Evolutionary conservation across 2,113 vertebrate species (phyloP), one percentile per base, ranked within the genome.

Genomic region (Grammomys surdaster): DNA sequence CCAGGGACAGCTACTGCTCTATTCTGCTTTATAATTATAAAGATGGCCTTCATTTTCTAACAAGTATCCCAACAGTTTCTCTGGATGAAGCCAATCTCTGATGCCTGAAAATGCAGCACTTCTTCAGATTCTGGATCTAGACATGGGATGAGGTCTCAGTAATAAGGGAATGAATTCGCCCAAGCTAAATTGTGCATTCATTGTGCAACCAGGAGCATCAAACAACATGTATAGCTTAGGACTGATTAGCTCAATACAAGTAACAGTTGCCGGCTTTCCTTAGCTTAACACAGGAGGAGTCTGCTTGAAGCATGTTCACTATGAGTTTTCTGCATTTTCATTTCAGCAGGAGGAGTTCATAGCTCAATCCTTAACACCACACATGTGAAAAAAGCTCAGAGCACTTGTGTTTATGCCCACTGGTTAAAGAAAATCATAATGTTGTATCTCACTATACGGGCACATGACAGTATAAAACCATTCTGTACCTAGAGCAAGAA

Each of bases 81-180:
- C 4, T 28, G 24, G 65, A 48, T 9, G 40, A 11, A 77, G 7
- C 6, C 63, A 60, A 78, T 9, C 46, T 33, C 4, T 0, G 86
- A 40, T 7, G 28, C 11, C 40, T 51, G 7, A 93, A 69, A 28
- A 63, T 3, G 3, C 19, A 76, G 54, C 77, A 80, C 5, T 77
- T 88, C 16, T 33, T 88, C 72, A 88, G 81, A 97, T 60, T 89
- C 36, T 67, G 33, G 91, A 94, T 76, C 19, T 5, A 92, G 20
- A 14, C 46, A 26, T 43, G 28, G 1, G 3, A 56, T 89, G 19
- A 11, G 9, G 7, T 89, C 26, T 96, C 60, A 65, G 77, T 86
- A 48, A 86, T n/a, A 13, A 60, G 56, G 26, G 36, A 22, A 28
- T n/a, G 5, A 82, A 36, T 82, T 97, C 13, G 28, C 46, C 19